phyloP scores from a whole-genome alignment of 2,888 invertebrate genomes.

The Apotomis turbidana region DNA sequence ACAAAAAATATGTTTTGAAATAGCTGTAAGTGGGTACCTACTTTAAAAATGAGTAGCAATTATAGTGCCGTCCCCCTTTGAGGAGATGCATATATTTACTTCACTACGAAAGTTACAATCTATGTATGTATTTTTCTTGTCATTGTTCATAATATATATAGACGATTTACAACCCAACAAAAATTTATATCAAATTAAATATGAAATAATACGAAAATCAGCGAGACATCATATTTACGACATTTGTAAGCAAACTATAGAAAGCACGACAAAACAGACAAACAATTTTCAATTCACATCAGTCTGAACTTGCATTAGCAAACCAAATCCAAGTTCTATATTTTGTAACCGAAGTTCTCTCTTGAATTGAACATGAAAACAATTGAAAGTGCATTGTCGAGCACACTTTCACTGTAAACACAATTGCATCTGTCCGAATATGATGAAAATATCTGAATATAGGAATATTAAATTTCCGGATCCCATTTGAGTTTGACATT shows the following conservation, averaged over 20 bases:
- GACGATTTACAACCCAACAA: too few species aligned
- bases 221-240: not conserved
- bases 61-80: too few species aligned
- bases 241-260: not conserved
- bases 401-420: constrained; percentile 11
- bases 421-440: not conserved
- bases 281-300: not conserved
- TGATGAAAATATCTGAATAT: constrained; percentile 4
- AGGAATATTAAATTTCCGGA: constrained; percentile 12
- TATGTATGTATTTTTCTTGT: too few species aligned
- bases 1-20: too few species aligned
- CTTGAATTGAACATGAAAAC: constrained; percentile 19
- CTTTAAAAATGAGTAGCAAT: too few species aligned
- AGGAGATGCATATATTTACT: too few species aligned
- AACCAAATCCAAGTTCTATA: constrained; percentile 12
- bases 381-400: constrained; percentile 15
- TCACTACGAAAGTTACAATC: too few species aligned
- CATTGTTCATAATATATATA: too few species aligned
- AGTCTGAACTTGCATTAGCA: constrained; percentile 10
- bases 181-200: too few species aligned
- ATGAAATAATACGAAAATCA: not conserved
- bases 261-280: constrained; percentile 1
- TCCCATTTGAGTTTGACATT: constrained; percentile 10
- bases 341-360: not conserved
- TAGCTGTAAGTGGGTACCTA: too few species aligned